A percentile compares a stretch with the other conserved stretches of the same genome.
phyloP scores from a whole-genome alignment of 2,113 vertebrate genomes.

The Tetrax tetrax region DNA sequence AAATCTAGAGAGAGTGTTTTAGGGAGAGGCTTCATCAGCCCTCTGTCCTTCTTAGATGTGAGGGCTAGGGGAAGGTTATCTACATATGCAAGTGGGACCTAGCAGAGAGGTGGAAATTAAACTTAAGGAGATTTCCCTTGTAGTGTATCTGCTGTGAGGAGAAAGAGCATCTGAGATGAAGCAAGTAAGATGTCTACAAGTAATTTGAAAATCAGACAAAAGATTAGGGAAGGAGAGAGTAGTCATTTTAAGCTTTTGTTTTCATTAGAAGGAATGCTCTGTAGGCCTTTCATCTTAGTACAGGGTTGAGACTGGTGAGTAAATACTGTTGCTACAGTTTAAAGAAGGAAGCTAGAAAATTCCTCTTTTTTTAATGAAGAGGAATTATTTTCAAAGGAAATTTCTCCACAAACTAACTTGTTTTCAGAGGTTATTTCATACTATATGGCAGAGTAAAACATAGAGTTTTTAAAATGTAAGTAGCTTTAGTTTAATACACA shows the following conservation, averaged over 20 bases:
- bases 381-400: not conserved
- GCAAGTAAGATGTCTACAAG: not conserved
- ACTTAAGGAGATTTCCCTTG: not conserved
- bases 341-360: not conserved
- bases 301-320: not conserved
- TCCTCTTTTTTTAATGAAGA: not conserved
- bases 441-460: not conserved
- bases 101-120: not conserved
- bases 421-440: not conserved
- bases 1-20: not conserved
- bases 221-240: not conserved
- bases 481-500: not conserved
- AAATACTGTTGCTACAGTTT: not conserved
- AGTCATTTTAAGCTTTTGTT: not conserved
- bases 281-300: not conserved
- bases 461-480: not conserved
- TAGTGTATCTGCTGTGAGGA: not conserved
- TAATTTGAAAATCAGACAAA: not conserved
- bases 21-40: not conserved
- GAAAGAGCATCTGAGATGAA: not conserved
- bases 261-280: not conserved
- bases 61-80: not conserved
- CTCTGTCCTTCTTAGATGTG: not conserved
- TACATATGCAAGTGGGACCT: not conserved
- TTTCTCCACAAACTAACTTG: not conserved